These are phyloP conservation scores for Tineola bisselliella DNA, from an alignment of 2,888 invertebrate genomes.

Conservation along the genomic window DNA sequence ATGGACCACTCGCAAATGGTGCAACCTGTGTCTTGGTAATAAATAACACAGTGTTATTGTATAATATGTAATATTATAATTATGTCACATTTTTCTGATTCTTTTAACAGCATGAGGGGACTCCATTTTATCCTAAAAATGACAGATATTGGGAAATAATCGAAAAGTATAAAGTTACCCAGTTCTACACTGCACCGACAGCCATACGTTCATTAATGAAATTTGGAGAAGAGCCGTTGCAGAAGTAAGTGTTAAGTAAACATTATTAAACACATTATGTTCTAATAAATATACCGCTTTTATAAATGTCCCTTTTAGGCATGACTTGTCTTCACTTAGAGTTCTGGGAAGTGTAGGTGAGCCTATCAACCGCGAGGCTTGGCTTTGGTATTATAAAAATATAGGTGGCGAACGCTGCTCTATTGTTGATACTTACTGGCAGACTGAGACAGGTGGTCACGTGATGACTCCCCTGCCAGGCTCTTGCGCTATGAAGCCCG, in stretches of 20 bases:
- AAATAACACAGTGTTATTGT: conserved; percentile 12
- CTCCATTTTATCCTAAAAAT: conserved; percentile 93
- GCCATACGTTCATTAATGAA: conserved; percentile 97
- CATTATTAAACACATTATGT: conserved; percentile 8
- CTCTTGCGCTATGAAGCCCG: conserved; percentile 96
- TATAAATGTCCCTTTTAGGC: conserved; percentile 53
- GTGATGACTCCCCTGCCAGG: conserved; percentile 96
- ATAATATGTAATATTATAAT: background rate
- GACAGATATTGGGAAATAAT: conserved; percentile 94
- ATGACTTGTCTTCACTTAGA: conserved; percentile 72
- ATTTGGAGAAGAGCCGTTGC: conserved; percentile 86
- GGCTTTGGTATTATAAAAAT: conserved; percentile 92
- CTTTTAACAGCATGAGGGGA: conserved; percentile 87
- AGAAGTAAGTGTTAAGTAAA: conserved; percentile 63
- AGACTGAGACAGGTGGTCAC: conserved; percentile 99
- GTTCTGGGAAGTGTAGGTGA: conserved; percentile 98
- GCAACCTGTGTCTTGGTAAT: conserved; percentile 94
- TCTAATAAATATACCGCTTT: no score
- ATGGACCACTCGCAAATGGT: conserved; percentile 93
- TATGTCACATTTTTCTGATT: background rate
- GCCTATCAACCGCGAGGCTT: conserved; percentile 98
- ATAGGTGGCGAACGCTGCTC: conserved; percentile 87
- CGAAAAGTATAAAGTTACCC: conserved; percentile 93
- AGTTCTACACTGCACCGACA: conserved; percentile 99
- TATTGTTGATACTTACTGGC: conserved; percentile 99